A percentile compares a stretch with the other conserved stretches of the same genome.
Evolutionary conservation across 2,888 invertebrate genomes (phyloP).

Genomic region (Chaetogeoica ovagalla): DNA sequence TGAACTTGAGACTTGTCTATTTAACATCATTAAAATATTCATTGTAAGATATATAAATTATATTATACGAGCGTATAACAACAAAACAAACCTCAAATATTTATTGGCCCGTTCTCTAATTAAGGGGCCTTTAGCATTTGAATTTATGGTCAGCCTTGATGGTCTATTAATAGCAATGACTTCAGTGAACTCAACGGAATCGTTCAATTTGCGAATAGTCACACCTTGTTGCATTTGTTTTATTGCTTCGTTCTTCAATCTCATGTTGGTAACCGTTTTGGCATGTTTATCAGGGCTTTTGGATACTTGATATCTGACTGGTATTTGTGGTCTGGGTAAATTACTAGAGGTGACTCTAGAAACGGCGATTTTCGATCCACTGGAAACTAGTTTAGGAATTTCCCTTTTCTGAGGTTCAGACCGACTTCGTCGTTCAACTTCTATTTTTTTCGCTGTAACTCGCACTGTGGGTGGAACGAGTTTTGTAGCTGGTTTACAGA

Average conservation of each 20-base stretch:
- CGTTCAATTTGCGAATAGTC: slow-evolving; percentile 36
- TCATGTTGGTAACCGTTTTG: slow-evolving; percentile 57
- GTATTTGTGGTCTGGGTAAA: slow-evolving; percentile 75
- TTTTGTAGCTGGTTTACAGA: slow-evolving; percentile 44
- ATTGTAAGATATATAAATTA: neutral
- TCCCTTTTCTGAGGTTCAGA: slow-evolving; percentile 50
- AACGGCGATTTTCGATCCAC: slow-evolving; percentile 54
- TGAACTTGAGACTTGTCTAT: slow-evolving; percentile 47
- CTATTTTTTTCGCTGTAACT: slow-evolving; percentile 33
- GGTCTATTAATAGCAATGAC: slow-evolving; percentile 49
- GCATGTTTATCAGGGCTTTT: slow-evolving; percentile 56
- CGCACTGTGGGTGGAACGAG: slow-evolving; percentile 15
- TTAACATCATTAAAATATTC: neutral
- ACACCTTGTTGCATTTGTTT: slow-evolving; percentile 50
- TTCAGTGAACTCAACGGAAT: slow-evolving; percentile 49
- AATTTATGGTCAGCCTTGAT: slow-evolving; percentile 44
- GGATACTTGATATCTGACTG: slow-evolving; percentile 65
- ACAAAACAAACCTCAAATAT: slow-evolving; percentile 43
- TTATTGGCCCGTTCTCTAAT: slow-evolving; percentile 41
- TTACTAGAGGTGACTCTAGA: slow-evolving; percentile 73
- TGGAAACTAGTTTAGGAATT: slow-evolving; percentile 30
- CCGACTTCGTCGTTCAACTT: slow-evolving; percentile 48
- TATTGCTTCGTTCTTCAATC: slow-evolving; percentile 47
- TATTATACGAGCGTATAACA: neutral
- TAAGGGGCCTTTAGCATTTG: slow-evolving; percentile 47